Percentiles rank a stretch among this genome's conserved stretches.
Evolutionary conservation across 2,113 vertebrate species (phyloP).

Genomic region (Hyperopisus bebe): DNA sequence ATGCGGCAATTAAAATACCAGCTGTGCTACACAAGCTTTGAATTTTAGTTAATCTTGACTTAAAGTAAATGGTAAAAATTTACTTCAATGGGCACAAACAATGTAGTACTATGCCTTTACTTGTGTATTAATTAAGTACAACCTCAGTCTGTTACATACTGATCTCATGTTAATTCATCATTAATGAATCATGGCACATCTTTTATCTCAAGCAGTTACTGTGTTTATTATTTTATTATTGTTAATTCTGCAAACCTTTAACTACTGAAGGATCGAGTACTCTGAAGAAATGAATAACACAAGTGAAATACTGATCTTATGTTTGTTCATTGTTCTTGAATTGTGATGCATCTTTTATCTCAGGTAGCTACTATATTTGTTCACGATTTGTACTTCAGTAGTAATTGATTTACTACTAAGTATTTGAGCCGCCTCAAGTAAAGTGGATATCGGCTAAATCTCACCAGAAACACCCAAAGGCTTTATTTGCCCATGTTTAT

Average conservation of each 20-base stretch:
- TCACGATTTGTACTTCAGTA: not conserved
- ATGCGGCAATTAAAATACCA: not conserved
- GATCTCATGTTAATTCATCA: not conserved
- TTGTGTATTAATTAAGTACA: not conserved
- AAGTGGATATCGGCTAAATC: not conserved
- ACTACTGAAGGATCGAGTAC: too few relatives aligned
- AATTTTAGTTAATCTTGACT: not conserved
- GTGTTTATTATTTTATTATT: not conserved
- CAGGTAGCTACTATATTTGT: not conserved
- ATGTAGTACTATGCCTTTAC: not conserved
- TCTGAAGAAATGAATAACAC: too few relatives aligned
- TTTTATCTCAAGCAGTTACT: not conserved
- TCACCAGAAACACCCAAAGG: not conserved
- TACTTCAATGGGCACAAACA: not conserved
- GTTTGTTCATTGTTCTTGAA: not conserved
- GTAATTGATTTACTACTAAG: not conserved
- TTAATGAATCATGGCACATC: not conserved
- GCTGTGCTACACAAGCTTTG: not conserved
- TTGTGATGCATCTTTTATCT: not conserved
- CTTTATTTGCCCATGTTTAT: not conserved
- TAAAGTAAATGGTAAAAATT: not conserved
- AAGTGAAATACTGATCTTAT: not conserved
- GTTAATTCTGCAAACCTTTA: too few relatives aligned
- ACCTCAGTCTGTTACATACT: not conserved
- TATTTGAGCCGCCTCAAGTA: not conserved